Conservation (phyloP, 2,113 vertebrate genomes). For the Alaudala cheleensis region DNA sequence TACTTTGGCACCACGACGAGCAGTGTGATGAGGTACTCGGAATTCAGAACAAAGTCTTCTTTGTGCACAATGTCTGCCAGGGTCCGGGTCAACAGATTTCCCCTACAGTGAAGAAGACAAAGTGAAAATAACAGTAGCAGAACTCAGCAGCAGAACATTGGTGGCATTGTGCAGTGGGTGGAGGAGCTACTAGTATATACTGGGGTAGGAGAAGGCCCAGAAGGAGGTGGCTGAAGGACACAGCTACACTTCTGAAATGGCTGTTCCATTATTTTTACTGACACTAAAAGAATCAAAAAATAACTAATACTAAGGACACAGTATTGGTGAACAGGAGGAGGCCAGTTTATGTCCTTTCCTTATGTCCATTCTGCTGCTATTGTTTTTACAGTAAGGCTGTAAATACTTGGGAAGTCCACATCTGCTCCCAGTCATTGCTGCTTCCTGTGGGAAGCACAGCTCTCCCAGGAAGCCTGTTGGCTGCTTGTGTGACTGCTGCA, state of each 20-base stretch:
- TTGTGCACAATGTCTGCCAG: slow-evolving; percentile 85
- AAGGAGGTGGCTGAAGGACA: background rate
- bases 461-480: background rate
- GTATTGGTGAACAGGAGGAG: background rate
- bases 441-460: background rate
- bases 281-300: background rate
- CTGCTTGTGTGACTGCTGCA: background rate
- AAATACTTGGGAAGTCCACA: background rate
- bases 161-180: background rate
- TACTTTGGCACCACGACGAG: slow-evolving; percentile 91
- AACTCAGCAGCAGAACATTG: background rate
- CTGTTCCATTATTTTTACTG: background rate
- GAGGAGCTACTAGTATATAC: too few species aligned
- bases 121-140: background rate
- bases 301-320: background rate
- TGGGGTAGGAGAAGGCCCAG: background rate
- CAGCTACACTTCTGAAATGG: background rate
- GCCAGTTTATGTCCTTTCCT: background rate
- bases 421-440: rapidly evolving
- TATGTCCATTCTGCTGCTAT: background rate
- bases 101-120: slow-evolving; percentile 66
- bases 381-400: background rate
- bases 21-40: slow-evolving; percentile 92
- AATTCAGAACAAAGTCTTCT: slow-evolving; percentile 91
- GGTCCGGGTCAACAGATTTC: slow-evolving; percentile 84